Base-by-base conservation (phyloP, 2,797 vertebrate genomes). In the Gadopsis marmoratus region DNA sequence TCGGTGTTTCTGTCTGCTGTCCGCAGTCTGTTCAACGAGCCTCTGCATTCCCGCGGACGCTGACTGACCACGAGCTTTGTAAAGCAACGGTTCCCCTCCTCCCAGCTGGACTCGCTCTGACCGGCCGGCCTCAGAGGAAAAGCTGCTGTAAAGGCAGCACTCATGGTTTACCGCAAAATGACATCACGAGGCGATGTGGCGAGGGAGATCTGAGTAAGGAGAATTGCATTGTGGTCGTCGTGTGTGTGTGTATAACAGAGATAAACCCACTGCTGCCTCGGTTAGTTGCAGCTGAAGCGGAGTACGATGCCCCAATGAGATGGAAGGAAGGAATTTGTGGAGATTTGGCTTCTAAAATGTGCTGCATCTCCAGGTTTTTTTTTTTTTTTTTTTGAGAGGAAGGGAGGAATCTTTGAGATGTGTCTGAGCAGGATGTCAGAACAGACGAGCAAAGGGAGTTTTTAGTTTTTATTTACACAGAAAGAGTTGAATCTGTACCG, bases 111-210 rank as follows among this genome's bases (percentile, higher is more conserved):
- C 63, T 33, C n/a, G 0, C 0, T 37, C 51, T 55, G 69, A 63
- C 73, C 21, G 29, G 56, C 67, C 23, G 16, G 64, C 48, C 51
- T 71, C 21, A 5, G 56, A 54, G 68, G 60, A 58, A 12, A 58
- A 64, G 69, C 19, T 65, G 56, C 76, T 73, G 60, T 68, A 66
- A 60, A 60, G 70, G 48, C 39, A 37, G 74, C 56, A 7, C 61
- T 83, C 51, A n/a, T 45, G 77, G 84, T 29, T 62, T 11, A 79
- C 89, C 90, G 11, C 89, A 83, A 17, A 59, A 78, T 88, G 71
- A 91, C 63, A 74, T 83, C 81, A 87, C 58, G 70, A 86, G 55
- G 51, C 76, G 43, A 79, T 79, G 81, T 50, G 78, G 85, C 17
- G 41, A 86, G 60, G 76, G 58, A 71, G 66, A 74, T 74, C 65